Percentiles rank a stretch among this genome's conserved stretches.
Conservation (phyloP, 2,888 invertebrate genomes). For the Xiphydria camelus region DNA sequence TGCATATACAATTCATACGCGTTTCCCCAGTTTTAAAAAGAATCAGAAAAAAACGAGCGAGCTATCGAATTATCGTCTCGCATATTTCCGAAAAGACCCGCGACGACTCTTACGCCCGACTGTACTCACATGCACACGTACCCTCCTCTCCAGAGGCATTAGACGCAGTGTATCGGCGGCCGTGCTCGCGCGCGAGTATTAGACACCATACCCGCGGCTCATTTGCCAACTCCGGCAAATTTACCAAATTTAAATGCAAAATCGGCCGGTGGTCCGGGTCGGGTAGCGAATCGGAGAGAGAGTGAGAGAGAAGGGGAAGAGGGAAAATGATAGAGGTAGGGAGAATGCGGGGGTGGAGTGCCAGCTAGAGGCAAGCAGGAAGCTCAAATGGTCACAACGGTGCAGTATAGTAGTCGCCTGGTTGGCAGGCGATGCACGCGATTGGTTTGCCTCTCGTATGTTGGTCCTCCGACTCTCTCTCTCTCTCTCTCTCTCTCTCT, state of each 20-base stretch:
- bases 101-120: too few relatives aligned
- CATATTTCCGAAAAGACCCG: too few relatives aligned
- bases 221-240: constrained; percentile 56
- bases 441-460: constrained; percentile 43
- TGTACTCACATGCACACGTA: not conserved
- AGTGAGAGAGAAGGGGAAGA: not conserved
- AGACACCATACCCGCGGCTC: constrained; percentile 53
- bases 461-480: constrained; percentile 23
- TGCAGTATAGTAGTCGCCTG: constrained; percentile 45
- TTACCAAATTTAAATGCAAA: constrained; percentile 57
- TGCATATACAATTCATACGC: too few relatives aligned
- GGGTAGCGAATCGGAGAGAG: too few relatives aligned
- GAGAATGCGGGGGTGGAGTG: not conserved
- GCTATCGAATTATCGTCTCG: too few relatives aligned
- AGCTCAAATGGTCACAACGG: constrained; percentile 50
- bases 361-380: constrained; percentile 45
- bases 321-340: not conserved
- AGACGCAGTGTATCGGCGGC: constrained; percentile 47
- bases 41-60: too few relatives aligned
- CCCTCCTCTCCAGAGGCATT: constrained; percentile 42
- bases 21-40: too few relatives aligned
- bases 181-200: constrained; percentile 42
- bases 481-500: too few relatives aligned
- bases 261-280: too few relatives aligned
- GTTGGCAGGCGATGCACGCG: constrained; percentile 49